Conservation (phyloP, 2,797 vertebrate species). For the Microctenopoma steveboyesi region DNA sequence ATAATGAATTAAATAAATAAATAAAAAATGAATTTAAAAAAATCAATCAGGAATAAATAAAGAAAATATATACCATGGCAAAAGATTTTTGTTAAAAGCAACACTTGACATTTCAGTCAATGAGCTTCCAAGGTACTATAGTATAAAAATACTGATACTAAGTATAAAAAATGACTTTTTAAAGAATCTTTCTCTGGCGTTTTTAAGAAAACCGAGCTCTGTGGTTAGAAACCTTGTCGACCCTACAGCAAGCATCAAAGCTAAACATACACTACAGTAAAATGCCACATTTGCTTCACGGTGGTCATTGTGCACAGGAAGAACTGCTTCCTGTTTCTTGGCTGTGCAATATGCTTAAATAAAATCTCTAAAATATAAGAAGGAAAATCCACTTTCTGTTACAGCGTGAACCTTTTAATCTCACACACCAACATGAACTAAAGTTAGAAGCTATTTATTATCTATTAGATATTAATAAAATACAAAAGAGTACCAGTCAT, state of each 20-base stretch:
- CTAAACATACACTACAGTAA: not conserved
- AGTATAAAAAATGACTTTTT: too few relatives aligned
- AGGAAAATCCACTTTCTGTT: not conserved
- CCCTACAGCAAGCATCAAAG: not conserved
- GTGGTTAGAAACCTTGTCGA: too few relatives aligned
- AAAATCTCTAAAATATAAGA: not conserved
- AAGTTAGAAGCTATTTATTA: not conserved
- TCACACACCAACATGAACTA: not conserved
- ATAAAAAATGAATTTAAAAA: too few relatives aligned
- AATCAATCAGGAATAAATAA: too few relatives aligned
- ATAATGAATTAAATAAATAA: too few relatives aligned
- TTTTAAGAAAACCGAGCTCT: too few relatives aligned
- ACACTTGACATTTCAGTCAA: too few relatives aligned
- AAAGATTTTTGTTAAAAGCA: too few relatives aligned
- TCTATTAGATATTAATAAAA: not conserved
- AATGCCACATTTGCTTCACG: not conserved
- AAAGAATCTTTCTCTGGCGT: too few relatives aligned
- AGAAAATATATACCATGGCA: too few relatives aligned
- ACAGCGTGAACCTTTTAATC: not conserved
- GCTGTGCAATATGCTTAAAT: not conserved
- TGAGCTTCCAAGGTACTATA: not conserved
- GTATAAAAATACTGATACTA: not conserved
- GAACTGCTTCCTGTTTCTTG: conserved; percentile 42
- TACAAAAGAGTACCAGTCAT: conserved; percentile 35
- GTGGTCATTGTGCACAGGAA: conserved; percentile 44